Percentiles rank a stretch among this genome's conserved stretches.
Evolutionary conservation across 2,888 invertebrate genomes (phyloP).

Genomic region (Zhengitettix transpicula): DNA sequence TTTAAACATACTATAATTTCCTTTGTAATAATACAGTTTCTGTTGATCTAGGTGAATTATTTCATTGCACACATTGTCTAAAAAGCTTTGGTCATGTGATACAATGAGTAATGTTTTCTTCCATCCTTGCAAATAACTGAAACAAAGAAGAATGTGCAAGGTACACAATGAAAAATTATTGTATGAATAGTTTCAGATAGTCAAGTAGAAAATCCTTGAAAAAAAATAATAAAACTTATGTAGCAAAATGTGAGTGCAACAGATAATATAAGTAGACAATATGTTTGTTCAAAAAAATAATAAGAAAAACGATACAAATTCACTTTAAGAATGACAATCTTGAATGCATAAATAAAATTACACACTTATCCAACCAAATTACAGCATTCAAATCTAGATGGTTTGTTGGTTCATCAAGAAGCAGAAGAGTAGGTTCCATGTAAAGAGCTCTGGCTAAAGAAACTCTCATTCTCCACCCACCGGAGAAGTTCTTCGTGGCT

Average conservation of each 20-base stretch:
- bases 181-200: background rate
- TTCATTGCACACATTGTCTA: conserved; percentile 98
- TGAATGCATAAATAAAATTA: conserved; percentile 11
- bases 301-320: background rate
- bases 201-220: background rate
- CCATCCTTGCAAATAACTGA: conserved; percentile 89
- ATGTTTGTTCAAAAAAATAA: background rate
- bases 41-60: conserved; percentile 92
- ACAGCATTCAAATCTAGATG: conserved; percentile 95
- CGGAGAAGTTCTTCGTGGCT: conserved; percentile 48
- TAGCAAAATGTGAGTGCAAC: background rate
- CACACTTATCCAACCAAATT: conserved; percentile 97
- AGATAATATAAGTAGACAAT: background rate
- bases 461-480: conserved; percentile 55
- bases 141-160: conserved; percentile 15
- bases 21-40: conserved; percentile 91
- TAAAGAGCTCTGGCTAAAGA: conserved; percentile 47
- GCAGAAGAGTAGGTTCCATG: conserved; percentile 44
- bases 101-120: conserved; percentile 97
- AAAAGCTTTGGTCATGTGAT: conserved; percentile 98
- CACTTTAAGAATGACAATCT: background rate
- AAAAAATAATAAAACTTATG: background rate
- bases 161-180: background rate
- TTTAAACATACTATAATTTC: conserved; percentile 95
- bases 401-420: conserved; percentile 52